phyloP scores from a whole-genome alignment of 2,888 invertebrate genomes.

The Bombyx huttoni region DNA sequence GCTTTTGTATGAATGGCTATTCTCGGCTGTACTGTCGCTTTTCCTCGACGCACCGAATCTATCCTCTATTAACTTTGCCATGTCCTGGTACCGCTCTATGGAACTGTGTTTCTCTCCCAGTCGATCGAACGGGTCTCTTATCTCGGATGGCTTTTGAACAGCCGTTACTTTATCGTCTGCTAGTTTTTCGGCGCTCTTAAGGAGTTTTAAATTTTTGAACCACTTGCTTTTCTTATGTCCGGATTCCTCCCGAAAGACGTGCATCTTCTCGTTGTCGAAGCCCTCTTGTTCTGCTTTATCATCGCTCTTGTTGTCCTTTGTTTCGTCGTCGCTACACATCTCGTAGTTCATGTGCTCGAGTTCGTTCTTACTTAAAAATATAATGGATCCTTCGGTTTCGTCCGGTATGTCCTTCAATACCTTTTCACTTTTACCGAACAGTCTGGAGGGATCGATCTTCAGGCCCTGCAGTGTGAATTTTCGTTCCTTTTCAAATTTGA shows the following conservation, averaged over 20 bases:
- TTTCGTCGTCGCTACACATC: conserved; percentile 65
- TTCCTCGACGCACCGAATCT: conserved; percentile 70
- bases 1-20: conserved; percentile 66
- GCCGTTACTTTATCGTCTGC: conserved; percentile 57
- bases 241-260: conserved; percentile 62
- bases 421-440: conserved; percentile 67
- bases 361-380: conserved; percentile 77
- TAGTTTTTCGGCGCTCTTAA: conserved; percentile 58
- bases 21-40: conserved; percentile 59
- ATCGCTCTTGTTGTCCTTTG: conserved; percentile 57
- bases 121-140: conserved; percentile 73
- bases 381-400: conserved; percentile 77
- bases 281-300: conserved; percentile 49
- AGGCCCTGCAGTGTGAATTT: conserved; percentile 66
- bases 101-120: conserved; percentile 77
- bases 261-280: conserved; percentile 63
- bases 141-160: conserved; percentile 48
- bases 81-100: conserved; percentile 80
- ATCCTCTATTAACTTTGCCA: conserved; percentile 79
- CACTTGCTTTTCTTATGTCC: conserved; percentile 75
- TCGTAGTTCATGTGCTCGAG: conserved; percentile 75
- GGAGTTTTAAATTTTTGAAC: conserved; percentile 74
- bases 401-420: conserved; percentile 68
- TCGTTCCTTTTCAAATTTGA: conserved; percentile 65
- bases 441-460: conserved; percentile 60